Conservation (phyloP, 2,797 vertebrate genomes). For the Falco columbarius region DNA sequence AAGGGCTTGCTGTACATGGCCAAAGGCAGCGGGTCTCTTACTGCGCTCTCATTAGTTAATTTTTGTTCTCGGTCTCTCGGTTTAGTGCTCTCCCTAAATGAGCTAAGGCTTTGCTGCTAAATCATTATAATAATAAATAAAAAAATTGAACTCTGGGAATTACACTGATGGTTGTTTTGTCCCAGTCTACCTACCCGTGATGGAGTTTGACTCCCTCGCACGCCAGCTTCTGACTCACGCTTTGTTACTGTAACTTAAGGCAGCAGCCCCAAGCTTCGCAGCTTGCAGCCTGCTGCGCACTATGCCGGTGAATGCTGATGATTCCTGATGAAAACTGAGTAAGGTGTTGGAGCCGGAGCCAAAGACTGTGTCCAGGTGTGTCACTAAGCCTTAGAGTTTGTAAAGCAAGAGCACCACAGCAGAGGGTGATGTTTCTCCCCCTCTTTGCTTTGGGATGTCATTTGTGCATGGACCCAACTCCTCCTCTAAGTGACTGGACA, state of each 20-base stretch:
- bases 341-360: background rate
- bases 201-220: background rate
- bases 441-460: accelerated
- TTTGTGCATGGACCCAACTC: background rate
- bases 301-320: background rate
- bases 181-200: background rate
- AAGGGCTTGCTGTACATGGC: background rate
- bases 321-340: background rate
- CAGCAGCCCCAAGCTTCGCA: background rate
- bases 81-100: background rate
- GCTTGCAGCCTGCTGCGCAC: accelerated
- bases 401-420: background rate
- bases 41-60: constrained; percentile 22
- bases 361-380: background rate
- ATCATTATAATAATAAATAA: background rate
- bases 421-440: background rate
- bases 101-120: background rate
- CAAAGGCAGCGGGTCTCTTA: background rate
- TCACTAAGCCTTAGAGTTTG: background rate
- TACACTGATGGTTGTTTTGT: background rate
- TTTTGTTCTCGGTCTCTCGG: background rate
- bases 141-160: background rate
- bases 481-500: background rate
- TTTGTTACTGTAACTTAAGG: background rate
- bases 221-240: background rate